Base-by-base conservation (phyloP, 1,140 invertebrate genomes). In the Pogonomyrmex barbatus region DNA sequence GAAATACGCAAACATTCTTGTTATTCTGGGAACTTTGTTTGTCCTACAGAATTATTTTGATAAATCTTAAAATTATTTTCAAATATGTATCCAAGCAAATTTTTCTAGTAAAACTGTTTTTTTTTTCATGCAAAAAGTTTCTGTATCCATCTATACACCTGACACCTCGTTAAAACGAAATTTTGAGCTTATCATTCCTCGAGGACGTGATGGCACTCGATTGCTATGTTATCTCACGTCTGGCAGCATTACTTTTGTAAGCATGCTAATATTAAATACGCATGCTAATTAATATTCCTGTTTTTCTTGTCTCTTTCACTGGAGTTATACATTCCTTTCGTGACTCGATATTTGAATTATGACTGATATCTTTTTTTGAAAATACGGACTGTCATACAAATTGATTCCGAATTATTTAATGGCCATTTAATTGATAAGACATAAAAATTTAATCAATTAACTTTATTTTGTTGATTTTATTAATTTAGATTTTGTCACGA, bases 111-210 rank as follows among this genome's bases (percentile, higher is more conserved):
- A 24, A 24, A 24, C 24, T 24, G 24, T 24, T 24, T 24, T 24
- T 24, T 24, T 24, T 24, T 24, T 24, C 24, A 24, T 24, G 24
- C 24, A 24, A 24, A 3, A 58, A 73, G 17, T 50, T 30, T 50
- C 33, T 33, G 50, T 39, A 73, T 73, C 14, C 14, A 5, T 24
- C 50, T 47, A 33, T 68, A 63, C 63, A 81, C 5, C 14, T 58
- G 78, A 81, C 36, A 45, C 14, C 5, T 70, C 39, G 50, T 81
- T 56, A 33, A 70, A 70, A 52, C 68, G 68, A 24, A 70, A 30
- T 81, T 50, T 24, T n/a, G 33, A 2, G 10, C 8, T 79, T 36
- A 70, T 70, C 14, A 54, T 68, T 70, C 8, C 30, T 63, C 30
- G 60, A 17, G 10, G 8, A 14, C 4, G 8, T 9, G 6, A 65